Base-by-base conservation (phyloP, 2,797 vertebrate species). In the Sebastes miniatus region DNA sequence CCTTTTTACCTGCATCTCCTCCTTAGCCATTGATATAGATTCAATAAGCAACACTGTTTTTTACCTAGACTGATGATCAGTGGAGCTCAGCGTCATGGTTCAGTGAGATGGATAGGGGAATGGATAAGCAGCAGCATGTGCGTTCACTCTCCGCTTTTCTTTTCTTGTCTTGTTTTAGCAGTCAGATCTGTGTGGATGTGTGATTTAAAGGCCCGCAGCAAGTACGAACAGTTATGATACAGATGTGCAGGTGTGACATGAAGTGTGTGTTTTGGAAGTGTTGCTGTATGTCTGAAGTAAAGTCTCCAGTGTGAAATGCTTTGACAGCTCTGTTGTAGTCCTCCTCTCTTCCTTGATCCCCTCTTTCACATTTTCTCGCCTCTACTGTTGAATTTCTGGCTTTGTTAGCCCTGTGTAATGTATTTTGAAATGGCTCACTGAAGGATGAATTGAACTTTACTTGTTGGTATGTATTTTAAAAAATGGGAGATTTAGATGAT, bases 161-260 rank as follows among this genome's bases (percentile, higher is more conserved):
- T 69, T 22, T 32, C n/a, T 64, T 57, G 39, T 66, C 70, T 61
- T 57, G 58, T 67, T 70, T 5, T 2, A 54, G 22, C 52, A 12
- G 34, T 84, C 56, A 4, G 14, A 16, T 18, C 36, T 56, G 56
- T 50, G 31, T 70, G 43, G 22, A 57, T 83, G 22, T 72, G 29
- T 72, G 10, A 29, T 65, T 58, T 52, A 62, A 80, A 83, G 73
- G 65, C 50, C 43, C 69, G 20, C 54, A 71, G 83, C 47, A 88
- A 68, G 63, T 79, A 47, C 5, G 29, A 77, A 24, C 24, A 8
- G 67, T 22, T 4, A 1, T 74, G 73, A 32, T 36, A 2, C 3
- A 20, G 32, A 73, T 79, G 39, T 71, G 74, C 3, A 70, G 16
- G 22, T 72, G 54, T 68, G 24, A 62, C 11, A 34, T 56, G 57